Percentiles rank a stretch among this genome's conserved stretches.
Conservation (phyloP, 2,797 vertebrate genomes). For the Setipinna tenuifilis region DNA sequence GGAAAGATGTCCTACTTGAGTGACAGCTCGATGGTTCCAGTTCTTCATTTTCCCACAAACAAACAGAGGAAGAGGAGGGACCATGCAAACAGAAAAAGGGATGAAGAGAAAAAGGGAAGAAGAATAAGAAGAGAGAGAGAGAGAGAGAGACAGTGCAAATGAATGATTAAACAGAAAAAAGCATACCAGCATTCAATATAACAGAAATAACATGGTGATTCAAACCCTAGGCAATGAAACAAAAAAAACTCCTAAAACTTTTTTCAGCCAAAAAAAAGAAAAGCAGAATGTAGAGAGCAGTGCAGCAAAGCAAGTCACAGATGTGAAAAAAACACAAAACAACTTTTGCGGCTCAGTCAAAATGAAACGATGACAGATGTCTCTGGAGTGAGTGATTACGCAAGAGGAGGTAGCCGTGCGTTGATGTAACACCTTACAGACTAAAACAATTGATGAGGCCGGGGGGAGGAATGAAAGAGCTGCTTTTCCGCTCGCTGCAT, state of each 20-base stretch:
- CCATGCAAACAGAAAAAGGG: conserved; percentile 79
- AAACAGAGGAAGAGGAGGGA: conserved; percentile 74
- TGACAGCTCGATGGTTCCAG: conserved; percentile 85
- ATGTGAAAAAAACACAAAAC: conserved; percentile 17
- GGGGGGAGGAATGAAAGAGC: conserved; percentile 23
- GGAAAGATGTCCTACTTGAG: conserved; percentile 79
- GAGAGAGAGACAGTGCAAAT: conserved; percentile 36
- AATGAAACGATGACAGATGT: conserved; percentile 36
- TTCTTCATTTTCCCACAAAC: conserved; percentile 79
- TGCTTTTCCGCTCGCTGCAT: conserved; percentile 52
- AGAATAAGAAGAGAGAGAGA: conserved; percentile 68
- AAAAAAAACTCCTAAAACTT: not conserved
- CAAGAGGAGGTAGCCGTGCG: conserved; percentile 32
- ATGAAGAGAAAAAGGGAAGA: conserved; percentile 49
- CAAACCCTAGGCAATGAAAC: conserved; percentile 35
- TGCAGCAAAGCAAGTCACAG: not conserved
- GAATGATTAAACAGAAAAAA: conserved; percentile 56
- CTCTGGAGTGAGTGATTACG: conserved; percentile 34
- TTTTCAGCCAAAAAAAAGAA: not conserved
- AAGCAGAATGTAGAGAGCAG: not conserved
- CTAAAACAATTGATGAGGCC: conserved; percentile 37
- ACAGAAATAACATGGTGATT: conserved; percentile 41
- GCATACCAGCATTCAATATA: conserved; percentile 38
- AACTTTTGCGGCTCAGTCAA: conserved; percentile 21
- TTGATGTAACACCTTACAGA: conserved; percentile 20